These are phyloP conservation scores for Ooceraea biroi DNA, from an alignment of 1,140 invertebrate genomes.

Conservation along the genomic window DNA sequence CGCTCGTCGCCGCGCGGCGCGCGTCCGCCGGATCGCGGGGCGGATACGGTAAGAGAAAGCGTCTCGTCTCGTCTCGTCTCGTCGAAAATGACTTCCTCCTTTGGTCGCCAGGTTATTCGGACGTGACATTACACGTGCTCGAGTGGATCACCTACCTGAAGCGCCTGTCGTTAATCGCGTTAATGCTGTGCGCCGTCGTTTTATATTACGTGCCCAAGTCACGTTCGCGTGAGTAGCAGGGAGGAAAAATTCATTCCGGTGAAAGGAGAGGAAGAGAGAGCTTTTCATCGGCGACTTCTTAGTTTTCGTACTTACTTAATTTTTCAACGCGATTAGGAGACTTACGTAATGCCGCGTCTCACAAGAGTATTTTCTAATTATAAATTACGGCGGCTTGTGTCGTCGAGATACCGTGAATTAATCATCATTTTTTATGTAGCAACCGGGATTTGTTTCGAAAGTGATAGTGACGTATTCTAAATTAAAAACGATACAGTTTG, in stretches of 20 bases:
- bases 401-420: background rate
- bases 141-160: conserved; percentile 72
- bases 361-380: background rate
- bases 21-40: conserved; percentile 51
- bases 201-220: conserved; percentile 78
- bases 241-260: conserved; percentile 19
- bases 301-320: conserved; percentile 4
- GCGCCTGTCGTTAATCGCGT: conserved; percentile 65
- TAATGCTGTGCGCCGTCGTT: conserved; percentile 69
- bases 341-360: background rate
- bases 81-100: conserved; percentile 46
- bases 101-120: conserved; percentile 65
- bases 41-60: conserved; percentile 65
- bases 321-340: background rate
- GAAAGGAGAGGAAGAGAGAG: conserved; percentile 16
- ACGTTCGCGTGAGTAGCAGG: conserved; percentile 74
- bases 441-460: background rate
- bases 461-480: background rate
- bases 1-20: conserved; percentile 58
- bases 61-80: background rate
- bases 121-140: conserved; percentile 62
- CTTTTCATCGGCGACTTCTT: background rate
- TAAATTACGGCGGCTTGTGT: background rate
- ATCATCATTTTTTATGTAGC: background rate
- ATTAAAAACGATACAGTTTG: too few species aligned